Evolutionary conservation across 2,888 invertebrate genomes (phyloP).

Genomic region (Microplitis deprimator): DNA sequence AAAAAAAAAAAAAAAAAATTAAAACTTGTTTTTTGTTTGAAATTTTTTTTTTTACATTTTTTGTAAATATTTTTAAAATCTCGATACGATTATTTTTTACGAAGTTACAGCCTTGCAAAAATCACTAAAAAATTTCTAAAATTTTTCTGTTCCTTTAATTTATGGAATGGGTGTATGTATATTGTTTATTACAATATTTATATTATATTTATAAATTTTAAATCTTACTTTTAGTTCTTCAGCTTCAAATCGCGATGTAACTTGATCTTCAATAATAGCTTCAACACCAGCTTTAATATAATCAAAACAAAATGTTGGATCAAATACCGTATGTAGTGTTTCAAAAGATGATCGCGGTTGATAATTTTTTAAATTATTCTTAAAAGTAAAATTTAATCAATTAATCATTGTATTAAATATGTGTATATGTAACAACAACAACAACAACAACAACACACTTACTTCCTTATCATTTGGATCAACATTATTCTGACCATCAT

Average conservation of each 20-base stretch:
- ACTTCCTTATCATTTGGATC: conserved; percentile 53
- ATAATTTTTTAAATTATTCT: conserved; percentile 51
- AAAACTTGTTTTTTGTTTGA: no score
- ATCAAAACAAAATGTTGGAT: conserved; percentile 87
- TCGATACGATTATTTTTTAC: no score
- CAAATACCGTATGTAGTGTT: conserved; percentile 79
- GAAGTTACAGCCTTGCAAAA: no score
- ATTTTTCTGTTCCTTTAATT: no score
- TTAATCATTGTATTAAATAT: no score
- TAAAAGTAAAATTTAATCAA: conserved; percentile 39
- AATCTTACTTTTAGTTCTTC: conserved; percentile 84
- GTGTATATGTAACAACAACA: no score
- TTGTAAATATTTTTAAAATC: no score
- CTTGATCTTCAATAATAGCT: conserved; percentile 98
- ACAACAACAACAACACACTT: conserved; percentile 32
- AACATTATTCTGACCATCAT: conserved; percentile 26
- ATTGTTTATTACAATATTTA: not conserved
- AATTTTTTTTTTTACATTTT: no score
- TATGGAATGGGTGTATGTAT: no score
- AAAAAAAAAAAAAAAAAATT: not conserved
- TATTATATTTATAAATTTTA: not conserved
- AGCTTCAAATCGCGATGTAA: conserved; percentile 96
- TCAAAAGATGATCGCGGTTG: conserved; percentile 69
- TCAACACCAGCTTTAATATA: conserved; percentile 94
- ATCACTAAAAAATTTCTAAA: no score